Base-by-base conservation (phyloP, 1,140 invertebrate genomes). In the Drosophila littoralis region DNA sequence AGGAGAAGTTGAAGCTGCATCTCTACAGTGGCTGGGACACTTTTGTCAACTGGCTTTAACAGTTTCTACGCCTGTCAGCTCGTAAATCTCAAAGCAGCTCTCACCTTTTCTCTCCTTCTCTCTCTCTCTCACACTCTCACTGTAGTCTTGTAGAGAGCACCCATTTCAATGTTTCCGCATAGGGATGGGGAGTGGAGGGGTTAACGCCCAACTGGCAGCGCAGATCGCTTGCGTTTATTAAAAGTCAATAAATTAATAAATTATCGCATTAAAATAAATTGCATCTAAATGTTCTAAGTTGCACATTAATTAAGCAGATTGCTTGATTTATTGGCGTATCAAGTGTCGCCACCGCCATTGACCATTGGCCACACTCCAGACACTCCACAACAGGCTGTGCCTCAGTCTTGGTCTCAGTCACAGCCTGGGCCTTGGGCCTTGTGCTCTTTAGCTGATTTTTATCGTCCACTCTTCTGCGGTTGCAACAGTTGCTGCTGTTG, bases 221-320 rank as follows among this genome's bases (percentile, higher is more conserved):
- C n/a, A 35, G 28, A 58, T 57, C 45, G 28, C 8, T 68, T 73
- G 50, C 65, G 52, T 79, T 79, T 79, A 89, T 85, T 88, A 89
- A 91, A 89, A 89, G 90, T 83, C 90, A 91, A 91, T 91, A 91
- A 91, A 91, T 91, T 91, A 91, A 91, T 91, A 91, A 91, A 91
- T 91, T 91, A 91, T 91, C 83, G 83, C 74, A 91, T 91, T 91
- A 91, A 91, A 91, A 91, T 91, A 91, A 91, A 91, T 91, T 82
- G 90, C 90, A 91, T 84, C 83, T 91, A 91, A 91, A 91, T 90
- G 90, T 91, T 91, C 90, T 90, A 90, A 86, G 90, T 81, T 91
- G 81, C 81, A 91, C 90, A 90, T 91, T 91, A 91, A 91, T 91
- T 91, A 91, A 91, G 81, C 75, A 91, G 90, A 91, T 91, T 91